A percentile compares a stretch with the other conserved stretches of the same genome.
phyloP scores from a whole-genome alignment of 2,888 invertebrate species.

The Teleiodes luculella region DNA sequence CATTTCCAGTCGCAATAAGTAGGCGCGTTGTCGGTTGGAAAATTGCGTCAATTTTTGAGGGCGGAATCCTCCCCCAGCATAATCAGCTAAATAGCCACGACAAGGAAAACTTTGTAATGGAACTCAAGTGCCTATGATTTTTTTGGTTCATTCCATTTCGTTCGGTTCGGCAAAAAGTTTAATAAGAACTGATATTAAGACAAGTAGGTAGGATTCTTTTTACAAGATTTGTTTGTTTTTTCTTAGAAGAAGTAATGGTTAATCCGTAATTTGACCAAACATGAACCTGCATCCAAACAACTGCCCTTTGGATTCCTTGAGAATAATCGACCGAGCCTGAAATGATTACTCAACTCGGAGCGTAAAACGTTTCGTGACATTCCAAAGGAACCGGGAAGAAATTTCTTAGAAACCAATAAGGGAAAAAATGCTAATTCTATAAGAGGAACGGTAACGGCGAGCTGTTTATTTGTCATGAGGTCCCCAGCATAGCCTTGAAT shows the following conservation, averaged over 20 bases:
- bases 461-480: conserved; percentile 18
- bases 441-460: conserved; percentile 19
- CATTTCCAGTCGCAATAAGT: conserved; percentile 65
- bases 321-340: neutral
- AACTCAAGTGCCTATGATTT: neutral
- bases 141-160: neutral
- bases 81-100: conserved; percentile 55
- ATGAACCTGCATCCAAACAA: neutral
- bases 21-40: conserved; percentile 64
- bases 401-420: conserved; percentile 21
- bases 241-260: too few species aligned
- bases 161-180: neutral
- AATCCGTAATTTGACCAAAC: too few species aligned
- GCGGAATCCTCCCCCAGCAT: conserved; percentile 39
- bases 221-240: too few species aligned
- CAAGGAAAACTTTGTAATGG: conserved; percentile 38
- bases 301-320: neutral
- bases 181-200: neutral
- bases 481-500: conserved; percentile 3
- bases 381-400: conserved; percentile 14
- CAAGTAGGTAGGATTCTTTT: too few species aligned
- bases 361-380: conserved; percentile 19
- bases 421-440: conserved; percentile 32
- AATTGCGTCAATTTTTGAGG: conserved; percentile 66
- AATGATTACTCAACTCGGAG: neutral